phyloP scores from a whole-genome alignment of 2,888 invertebrate genomes.

The Drosophila macrospina region DNA sequence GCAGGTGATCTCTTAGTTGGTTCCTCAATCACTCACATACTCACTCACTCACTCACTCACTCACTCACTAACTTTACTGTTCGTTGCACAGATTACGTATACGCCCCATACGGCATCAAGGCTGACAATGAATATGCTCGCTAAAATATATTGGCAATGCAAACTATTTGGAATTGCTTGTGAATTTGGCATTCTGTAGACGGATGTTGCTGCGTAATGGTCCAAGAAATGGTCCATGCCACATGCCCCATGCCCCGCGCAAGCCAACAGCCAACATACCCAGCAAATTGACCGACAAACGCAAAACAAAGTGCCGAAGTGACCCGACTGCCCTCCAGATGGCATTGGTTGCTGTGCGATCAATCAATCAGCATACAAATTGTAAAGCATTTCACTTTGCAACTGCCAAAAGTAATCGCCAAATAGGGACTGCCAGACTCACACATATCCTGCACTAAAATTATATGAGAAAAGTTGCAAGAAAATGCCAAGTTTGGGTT shows the following conservation, averaged over 20 bases:
- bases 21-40: too few relatives aligned
- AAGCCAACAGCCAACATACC: background rate
- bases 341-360: conserved; percentile 46
- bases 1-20: conserved; percentile 11
- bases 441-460: background rate
- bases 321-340: conserved; percentile 56
- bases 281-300: conserved; percentile 47
- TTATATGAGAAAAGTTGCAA: too few relatives aligned
- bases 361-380: conserved; percentile 55
- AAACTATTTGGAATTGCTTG: conserved; percentile 8
- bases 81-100: conserved; percentile 54
- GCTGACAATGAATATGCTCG: conserved; percentile 48
- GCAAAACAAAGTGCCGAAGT: conserved; percentile 45
- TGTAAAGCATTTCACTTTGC: conserved; percentile 55
- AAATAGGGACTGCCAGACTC: background rate
- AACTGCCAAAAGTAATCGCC: background rate
- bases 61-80: too few relatives aligned
- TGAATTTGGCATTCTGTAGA: conserved; percentile 19
- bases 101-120: conserved; percentile 64
- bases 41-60: too few relatives aligned
- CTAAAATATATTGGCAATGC: conserved; percentile 6
- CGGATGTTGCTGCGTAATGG: conserved; percentile 48
- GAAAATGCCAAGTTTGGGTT: too few relatives aligned
- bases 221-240: conserved; percentile 38
- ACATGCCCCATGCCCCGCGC: background rate